These are phyloP conservation scores for Drosophila subobscura DNA, from an alignment of 1,140 invertebrate species.

Conservation along the genomic window DNA sequence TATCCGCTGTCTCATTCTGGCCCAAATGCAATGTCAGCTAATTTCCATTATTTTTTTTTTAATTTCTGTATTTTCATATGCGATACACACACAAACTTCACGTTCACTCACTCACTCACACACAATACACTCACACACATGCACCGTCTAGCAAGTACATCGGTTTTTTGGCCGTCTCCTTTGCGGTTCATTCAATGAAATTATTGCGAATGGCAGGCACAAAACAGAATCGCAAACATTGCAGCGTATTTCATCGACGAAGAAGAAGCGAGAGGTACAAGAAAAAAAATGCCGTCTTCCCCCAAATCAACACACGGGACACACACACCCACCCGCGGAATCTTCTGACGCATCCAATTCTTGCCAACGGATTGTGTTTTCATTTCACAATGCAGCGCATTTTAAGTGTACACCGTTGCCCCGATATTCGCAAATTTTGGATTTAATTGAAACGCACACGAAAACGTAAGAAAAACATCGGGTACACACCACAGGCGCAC, in stretches of 20 bases:
- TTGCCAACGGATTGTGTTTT: conserved; percentile 51
- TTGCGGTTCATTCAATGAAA: conserved; percentile 77
- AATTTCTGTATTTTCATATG: conserved; percentile 43
- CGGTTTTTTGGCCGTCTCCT: conserved; percentile 68
- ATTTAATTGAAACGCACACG: conserved; percentile 64
- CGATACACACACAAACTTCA: conserved; percentile 46
- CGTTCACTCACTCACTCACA: conserved; percentile 20
- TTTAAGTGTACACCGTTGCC: conserved; percentile 26
- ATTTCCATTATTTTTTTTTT: conserved; percentile 13
- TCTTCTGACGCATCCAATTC: conserved; percentile 42
- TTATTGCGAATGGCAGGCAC: conserved; percentile 76
- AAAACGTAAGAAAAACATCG: conserved; percentile 65
- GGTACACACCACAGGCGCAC: conserved; percentile 68
- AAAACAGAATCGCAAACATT: conserved; percentile 78
- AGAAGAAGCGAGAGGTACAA: conserved; percentile 52
- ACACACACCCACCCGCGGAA: conserved; percentile 11
- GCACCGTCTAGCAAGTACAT: conserved; percentile 58
- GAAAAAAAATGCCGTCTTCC: conserved; percentile 71
- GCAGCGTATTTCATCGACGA: conserved; percentile 67
- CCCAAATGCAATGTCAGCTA: conserved; percentile 35
- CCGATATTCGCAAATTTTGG: conserved; percentile 45
- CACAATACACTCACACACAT: conserved; percentile 20
- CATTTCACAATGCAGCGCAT: conserved; percentile 24
- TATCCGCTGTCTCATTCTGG: conserved; percentile 7
- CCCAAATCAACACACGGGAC: conserved; percentile 26